Base-by-base conservation (phyloP, 2,797 vertebrate species). In the Novumbra hubbsi region DNA sequence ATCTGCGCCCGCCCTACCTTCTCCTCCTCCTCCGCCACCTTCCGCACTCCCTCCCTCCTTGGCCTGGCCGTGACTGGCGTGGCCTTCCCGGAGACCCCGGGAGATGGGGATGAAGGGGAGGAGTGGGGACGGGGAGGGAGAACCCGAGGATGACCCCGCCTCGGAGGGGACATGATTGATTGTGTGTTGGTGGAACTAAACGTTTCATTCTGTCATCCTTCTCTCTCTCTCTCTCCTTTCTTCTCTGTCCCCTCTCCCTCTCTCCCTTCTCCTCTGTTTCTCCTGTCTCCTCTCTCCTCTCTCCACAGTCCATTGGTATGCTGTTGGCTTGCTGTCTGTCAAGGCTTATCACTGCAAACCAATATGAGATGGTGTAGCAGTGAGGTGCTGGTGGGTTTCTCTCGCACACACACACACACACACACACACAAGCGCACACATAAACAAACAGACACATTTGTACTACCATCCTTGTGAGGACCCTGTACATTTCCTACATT, bases 321-420 rank as follows among this genome's bases (percentile, higher is more conserved):
- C 90, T 94, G 78, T 79, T 99, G 91, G 94, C 97, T n/a, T 99
- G 97, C 88, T 97, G 96, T 84, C 89, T 99, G 87, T 97, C 96
- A 77, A 93, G 94, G 82, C 93, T 97, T 92, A 97, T 98, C 92
- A 95, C 93, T 83, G 92, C 96, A 91, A 98, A 99, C 94, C 96
- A 98, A 85, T 99, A 99, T 0, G 96, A 99, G 92, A 99, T 99
- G 96, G 96, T 99, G 86, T 99, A 94, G 96, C 75, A 63, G 71
- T 60, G 70, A 71, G 32, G 34, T 62, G 17, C 67, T n/a, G 55
- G 66, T 70, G 45, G 73, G 68, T 52, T 45, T 45, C 41, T 14
- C 41, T 45, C 11, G 41, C 41, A 12, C 41, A 12, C 41, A 1
- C 9, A 0, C 41, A 1, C 60, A 28, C 41, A 12, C 45, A 32